Conservation (phyloP, 2,797 vertebrate species). For the Rhinogobio ventralis region DNA sequence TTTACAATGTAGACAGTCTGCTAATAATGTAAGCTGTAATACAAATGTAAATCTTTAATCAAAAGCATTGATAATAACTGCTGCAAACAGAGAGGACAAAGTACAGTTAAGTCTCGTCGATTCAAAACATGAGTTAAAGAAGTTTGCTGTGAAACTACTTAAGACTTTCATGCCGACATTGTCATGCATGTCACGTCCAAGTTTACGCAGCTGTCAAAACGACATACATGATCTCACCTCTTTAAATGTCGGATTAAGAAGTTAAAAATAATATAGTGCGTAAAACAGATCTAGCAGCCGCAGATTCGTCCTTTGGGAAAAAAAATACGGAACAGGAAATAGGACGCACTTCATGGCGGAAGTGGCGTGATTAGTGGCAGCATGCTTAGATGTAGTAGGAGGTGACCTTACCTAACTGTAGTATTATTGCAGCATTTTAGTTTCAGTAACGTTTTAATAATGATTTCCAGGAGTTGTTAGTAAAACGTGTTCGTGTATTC, state of each 20-base stretch:
- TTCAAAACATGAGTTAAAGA: not conserved
- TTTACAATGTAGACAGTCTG: not conserved
- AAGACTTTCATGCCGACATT: not conserved
- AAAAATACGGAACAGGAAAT: constrained; percentile 25
- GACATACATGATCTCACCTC: not conserved
- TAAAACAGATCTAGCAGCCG: not conserved
- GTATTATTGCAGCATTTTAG: not conserved
- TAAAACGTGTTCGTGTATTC: not conserved
- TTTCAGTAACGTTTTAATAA: not conserved
- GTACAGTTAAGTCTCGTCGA: not conserved
- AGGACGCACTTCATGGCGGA: constrained; percentile 29
- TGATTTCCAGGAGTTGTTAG: not conserved
- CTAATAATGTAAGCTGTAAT: not conserved
- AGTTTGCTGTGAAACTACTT: not conserved
- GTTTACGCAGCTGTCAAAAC: not conserved
- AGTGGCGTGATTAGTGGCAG: constrained; percentile 18
- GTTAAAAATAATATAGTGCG: not conserved
- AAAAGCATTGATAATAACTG: not conserved
- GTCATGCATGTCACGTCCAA: not conserved
- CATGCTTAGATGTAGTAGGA: constrained; percentile 39
- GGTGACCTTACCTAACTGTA: constrained; percentile 62
- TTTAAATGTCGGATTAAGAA: not conserved
- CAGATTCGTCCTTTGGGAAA: not conserved
- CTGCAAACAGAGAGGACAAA: not conserved
- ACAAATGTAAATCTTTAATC: not conserved